phyloP scores from a whole-genome alignment of 2,113 vertebrate species.

The Stigmatopora nigra region DNA sequence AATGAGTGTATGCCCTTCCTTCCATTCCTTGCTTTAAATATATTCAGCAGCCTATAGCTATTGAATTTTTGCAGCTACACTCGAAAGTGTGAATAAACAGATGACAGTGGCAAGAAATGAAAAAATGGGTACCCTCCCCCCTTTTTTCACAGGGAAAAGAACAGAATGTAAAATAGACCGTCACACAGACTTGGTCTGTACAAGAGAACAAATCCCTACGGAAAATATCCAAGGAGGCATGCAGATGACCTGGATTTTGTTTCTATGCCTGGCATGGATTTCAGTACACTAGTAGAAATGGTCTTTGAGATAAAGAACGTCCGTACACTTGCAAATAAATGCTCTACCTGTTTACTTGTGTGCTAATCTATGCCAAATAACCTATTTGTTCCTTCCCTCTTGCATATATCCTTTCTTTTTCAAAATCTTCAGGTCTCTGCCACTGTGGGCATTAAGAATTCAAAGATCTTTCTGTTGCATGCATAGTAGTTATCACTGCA shows the following conservation, averaged over 20 bases:
- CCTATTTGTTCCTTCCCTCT: slow-evolving; percentile 14
- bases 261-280: slow-evolving; percentile 42
- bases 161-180: slow-evolving; percentile 48
- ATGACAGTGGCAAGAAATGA: slow-evolving; percentile 38
- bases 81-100: slow-evolving; percentile 51
- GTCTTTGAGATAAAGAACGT: slow-evolving; percentile 38
- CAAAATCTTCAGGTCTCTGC: slow-evolving; percentile 35
- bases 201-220: slow-evolving; percentile 52
- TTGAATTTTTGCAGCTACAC: slow-evolving; percentile 30
- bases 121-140: slow-evolving; percentile 42
- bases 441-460: slow-evolving; percentile 61
- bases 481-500: slow-evolving; percentile 65
- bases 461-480: slow-evolving; percentile 64
- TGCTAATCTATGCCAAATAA: slow-evolving; percentile 48
- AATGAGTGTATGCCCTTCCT: slow-evolving; percentile 7
- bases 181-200: slow-evolving; percentile 35
- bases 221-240: slow-evolving; percentile 39
- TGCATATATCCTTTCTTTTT: slow-evolving; percentile 30
- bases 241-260: slow-evolving; percentile 61
- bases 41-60: slow-evolving; percentile 29
- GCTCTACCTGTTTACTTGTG: slow-evolving; percentile 43
- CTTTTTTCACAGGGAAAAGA: slow-evolving; percentile 31
- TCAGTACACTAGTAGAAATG: slow-evolving; percentile 31
- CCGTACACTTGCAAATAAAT: slow-evolving; percentile 41
- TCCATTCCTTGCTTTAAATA: slow-evolving; percentile 15